These are phyloP conservation scores for Drosophila rellima DNA, from an alignment of 2,888 invertebrate genomes.

Conservation along the genomic window DNA sequence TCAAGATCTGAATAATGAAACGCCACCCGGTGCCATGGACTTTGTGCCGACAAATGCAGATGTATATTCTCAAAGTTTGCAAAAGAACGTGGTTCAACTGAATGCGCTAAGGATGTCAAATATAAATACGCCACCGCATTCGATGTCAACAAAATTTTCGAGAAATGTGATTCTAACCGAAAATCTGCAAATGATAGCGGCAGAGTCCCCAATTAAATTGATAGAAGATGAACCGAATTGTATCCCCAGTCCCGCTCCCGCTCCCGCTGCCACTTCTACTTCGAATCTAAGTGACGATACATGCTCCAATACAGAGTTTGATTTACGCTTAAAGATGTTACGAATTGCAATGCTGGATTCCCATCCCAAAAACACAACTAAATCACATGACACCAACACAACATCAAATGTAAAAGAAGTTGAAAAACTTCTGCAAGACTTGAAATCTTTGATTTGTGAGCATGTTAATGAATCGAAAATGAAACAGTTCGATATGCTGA, in stretches of 20 bases:
- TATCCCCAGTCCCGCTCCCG: background rate
- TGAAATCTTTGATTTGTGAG: constrained; percentile 40
- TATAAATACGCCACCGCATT: constrained; percentile 34
- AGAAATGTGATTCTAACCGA: constrained; percentile 39
- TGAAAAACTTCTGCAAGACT: constrained; percentile 30
- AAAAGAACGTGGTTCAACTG: constrained; percentile 58
- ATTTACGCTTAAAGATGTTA: constrained; percentile 56
- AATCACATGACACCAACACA: no score
- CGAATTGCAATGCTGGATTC: constrained; percentile 56
- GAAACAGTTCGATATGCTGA: constrained; percentile 41
- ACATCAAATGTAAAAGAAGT: constrained; percentile 5
- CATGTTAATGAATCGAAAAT: constrained; percentile 47
- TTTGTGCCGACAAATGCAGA: constrained; percentile 8
- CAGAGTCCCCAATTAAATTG: constrained; percentile 62
- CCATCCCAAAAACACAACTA: constrained; percentile 11
- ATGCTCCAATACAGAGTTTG: constrained; percentile 56
- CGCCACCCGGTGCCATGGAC: constrained; percentile 55
- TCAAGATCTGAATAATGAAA: constrained; percentile 51
- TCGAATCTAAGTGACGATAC: constrained; percentile 36
- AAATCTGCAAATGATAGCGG: constrained; percentile 63
- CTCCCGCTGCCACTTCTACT: background rate
- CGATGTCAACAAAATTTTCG: background rate
- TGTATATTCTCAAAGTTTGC: constrained; percentile 28
- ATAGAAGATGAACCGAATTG: constrained; percentile 56
- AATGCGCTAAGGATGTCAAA: constrained; percentile 42